phyloP scores from a whole-genome alignment of 92 coral and sea anemone genomes.

The Porites lobata region DNA sequence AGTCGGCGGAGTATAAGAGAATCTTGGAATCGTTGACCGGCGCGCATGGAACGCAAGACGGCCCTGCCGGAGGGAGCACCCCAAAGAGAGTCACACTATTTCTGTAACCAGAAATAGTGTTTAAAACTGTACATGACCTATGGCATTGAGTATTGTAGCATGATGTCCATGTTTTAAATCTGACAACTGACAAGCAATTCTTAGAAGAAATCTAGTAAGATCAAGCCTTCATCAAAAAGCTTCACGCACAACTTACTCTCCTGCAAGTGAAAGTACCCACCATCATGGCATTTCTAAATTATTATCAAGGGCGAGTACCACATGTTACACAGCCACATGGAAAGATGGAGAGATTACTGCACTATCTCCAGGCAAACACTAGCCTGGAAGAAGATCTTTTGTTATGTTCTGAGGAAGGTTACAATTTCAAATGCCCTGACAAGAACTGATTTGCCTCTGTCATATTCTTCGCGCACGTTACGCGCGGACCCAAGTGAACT shows the following conservation, averaged over 20 bases:
- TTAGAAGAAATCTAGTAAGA: slow-evolving; percentile 69
- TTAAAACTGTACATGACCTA: slow-evolving; percentile 60
- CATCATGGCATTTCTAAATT: slow-evolving; percentile 50
- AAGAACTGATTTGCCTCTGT: slow-evolving; percentile 31
- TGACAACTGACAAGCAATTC: slow-evolving; percentile 74
- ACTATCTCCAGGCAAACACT: slow-evolving; percentile 49
- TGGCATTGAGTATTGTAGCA: slow-evolving; percentile 59
- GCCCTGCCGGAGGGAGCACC: too few relatives aligned
- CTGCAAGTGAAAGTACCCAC: slow-evolving; percentile 71
- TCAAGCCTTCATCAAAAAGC: slow-evolving; percentile 40
- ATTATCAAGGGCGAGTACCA: slow-evolving; percentile 65
- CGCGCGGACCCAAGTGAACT: too few relatives aligned
- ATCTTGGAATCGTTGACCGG: too few relatives aligned
- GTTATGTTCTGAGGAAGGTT: slow-evolving; percentile 48
- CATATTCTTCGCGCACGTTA: too few relatives aligned
- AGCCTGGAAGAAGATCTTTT: slow-evolving; percentile 43
- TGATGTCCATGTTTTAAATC: slow-evolving; percentile 67
- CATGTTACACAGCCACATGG: slow-evolving; percentile 54
- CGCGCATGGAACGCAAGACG: too few relatives aligned
- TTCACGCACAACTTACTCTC: slow-evolving; percentile 53
- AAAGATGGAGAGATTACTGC: slow-evolving; percentile 57
- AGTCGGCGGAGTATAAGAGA: too few relatives aligned
- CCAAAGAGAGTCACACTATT: too few relatives aligned
- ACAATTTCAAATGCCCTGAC: slow-evolving; percentile 36
- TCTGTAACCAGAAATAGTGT: slow-evolving; percentile 28